Base-by-base conservation (phyloP, 2,888 invertebrate genomes). In the Leptopilina myrica region DNA sequence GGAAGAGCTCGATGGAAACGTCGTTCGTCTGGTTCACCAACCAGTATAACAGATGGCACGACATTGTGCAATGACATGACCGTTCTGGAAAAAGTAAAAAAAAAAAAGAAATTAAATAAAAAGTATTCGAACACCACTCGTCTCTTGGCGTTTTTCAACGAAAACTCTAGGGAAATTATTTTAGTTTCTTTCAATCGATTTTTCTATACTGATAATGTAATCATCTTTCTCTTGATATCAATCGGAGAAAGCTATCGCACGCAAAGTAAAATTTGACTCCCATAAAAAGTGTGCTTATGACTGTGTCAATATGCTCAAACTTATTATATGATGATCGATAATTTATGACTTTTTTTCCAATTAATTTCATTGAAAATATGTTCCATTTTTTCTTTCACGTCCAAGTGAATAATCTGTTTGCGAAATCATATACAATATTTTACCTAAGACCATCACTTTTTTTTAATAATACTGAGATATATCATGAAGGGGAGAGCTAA, bases 221-320 rank as follows among this genome's bases (percentile, higher is more conserved):
- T 85, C 82, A 65, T 53, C 56, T 81, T 82, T 73, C 1, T 49
- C 40, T 49, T 65, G 82, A 83, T 84, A 80, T 59, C 77, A 77
- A 82, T 82, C 78, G 67, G 11, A 49, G 12, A 62, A 62, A 66
- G 79, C 49, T 65, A 67, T 79, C 81, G 80, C 78, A 81, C 78
- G 80, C 66, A 26, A 81, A 78, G 67, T 66, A 64, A n/a, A 59
- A 73, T 56, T 73, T 59, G 73, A 66, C 66, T 79, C 66, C 66
- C 64, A 77, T 62, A 79, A 69, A 33, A 80, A 82, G 83, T 85
- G 84, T 83, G 78, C 78, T 82, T 80, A 12, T 67, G 76, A 81
- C 82, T 86, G 83, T 86, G 86, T 86, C 84, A 84, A 86, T 80
- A 82, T 83, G 84, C 82, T 82, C 76, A 78, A 77, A 69, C 76